phyloP scores from a whole-genome alignment of 2,113 vertebrate species.

The Pseudonaja textilis region DNA sequence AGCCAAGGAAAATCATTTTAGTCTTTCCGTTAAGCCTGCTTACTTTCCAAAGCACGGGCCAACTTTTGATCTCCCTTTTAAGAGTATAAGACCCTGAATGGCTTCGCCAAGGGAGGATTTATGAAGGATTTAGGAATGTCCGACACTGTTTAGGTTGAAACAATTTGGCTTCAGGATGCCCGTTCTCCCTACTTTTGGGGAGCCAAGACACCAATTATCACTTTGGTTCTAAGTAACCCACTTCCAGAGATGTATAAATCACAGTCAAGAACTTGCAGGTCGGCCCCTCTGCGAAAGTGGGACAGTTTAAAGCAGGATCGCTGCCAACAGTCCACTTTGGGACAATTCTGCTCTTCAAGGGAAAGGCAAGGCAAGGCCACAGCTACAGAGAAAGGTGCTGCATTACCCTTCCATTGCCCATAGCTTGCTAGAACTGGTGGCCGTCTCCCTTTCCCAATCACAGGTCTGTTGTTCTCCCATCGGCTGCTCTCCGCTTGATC shows the following conservation, averaged over 20 bases:
- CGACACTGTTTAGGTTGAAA: background rate
- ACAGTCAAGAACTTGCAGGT: background rate
- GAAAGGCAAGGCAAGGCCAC: background rate
- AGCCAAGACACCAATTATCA: background rate
- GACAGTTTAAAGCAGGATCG: background rate
- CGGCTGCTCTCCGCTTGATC: background rate
- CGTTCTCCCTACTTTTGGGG: background rate
- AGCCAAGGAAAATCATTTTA: background rate
- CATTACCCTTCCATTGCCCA: background rate
- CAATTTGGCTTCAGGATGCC: background rate
- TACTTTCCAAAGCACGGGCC: background rate
- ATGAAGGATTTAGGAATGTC: background rate
- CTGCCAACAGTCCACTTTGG: background rate
- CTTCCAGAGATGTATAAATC: background rate
- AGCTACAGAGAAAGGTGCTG: background rate
- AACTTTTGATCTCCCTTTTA: background rate
- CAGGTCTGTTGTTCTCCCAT: background rate
- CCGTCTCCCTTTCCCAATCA: too few species aligned
- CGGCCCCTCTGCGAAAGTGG: background rate
- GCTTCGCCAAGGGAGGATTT: background rate
- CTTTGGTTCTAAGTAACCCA: background rate
- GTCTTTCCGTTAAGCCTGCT: background rate
- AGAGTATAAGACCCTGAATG: background rate
- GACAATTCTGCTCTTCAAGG: too few species aligned
- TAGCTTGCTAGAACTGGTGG: background rate